Evolutionary conservation across 2,113 vertebrate species (phyloP), one percentile per base, ranked within the genome.

Genomic region (Leptodactylus fuscus): DNA sequence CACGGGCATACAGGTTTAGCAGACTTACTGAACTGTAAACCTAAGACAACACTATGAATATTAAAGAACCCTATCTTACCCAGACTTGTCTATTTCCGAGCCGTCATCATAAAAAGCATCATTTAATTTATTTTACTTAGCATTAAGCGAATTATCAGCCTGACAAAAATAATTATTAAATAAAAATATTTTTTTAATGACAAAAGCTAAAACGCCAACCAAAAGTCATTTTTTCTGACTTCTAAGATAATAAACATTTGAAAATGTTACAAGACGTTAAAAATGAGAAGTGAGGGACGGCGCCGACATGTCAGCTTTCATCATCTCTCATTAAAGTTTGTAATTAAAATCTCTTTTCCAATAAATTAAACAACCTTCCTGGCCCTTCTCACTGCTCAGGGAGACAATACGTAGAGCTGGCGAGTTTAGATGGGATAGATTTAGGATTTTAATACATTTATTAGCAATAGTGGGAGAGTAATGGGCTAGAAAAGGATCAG

Each of bases 311-410:
- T 81, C 79, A 69, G 41, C 79, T 81, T 81, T 67, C 79, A 67
- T 81, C 41, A 81, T 29, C 69, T 81, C 79, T 81, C 60, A 81
- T 81, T 81, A 81, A 81, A 67, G 78, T 48, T 32, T 67, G 79
- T 81, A 81, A 81, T 81, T 81, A 81, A 81, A 81, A 67, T 38
- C 79, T 81, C 60, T 81, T 81, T 81, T 81, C n/a, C 41, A 67
- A 69, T 81, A 81, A 81, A 81, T 81, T 67, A 62, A 67, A 80
- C 53, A 60, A 81, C 41, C 79, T 67, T 32, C 34, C 53, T 49
- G 60, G 41, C 58, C 44, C 65, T 69, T 34, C 32, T 22, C 67
- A 49, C 60, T 34, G 79, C 60, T 60, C 13, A 49, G 79, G 38
- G 79, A 49, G 24, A n/a, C 12, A 16, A 81, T 60, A 32, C 41